Evolutionary conservation across 2,797 vertebrate genomes (phyloP).

Genomic region (Myotis vivesi): DNA sequence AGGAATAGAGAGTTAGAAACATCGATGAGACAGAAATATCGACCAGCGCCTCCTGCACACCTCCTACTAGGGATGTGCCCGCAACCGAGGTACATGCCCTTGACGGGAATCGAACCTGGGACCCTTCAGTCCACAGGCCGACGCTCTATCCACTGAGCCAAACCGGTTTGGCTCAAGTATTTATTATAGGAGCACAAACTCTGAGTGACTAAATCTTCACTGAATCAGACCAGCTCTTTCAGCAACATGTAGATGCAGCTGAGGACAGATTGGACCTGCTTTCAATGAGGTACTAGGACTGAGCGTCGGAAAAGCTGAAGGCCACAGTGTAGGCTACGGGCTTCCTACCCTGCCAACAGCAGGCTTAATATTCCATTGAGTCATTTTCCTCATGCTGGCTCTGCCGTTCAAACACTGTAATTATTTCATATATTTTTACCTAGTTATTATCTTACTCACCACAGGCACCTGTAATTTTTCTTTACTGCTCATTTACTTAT

Average conservation of each 20-base stretch:
- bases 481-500: slow-evolving; percentile 84
- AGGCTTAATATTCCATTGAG: slow-evolving; percentile 81
- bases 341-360: slow-evolving; percentile 67
- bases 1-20: no score
- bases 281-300: neutral
- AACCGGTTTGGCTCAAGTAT: no score
- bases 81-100: no score
- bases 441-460: slow-evolving; percentile 86
- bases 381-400: slow-evolving; percentile 82
- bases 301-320: slow-evolving; percentile 61
- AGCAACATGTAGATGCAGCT: neutral
- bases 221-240: neutral
- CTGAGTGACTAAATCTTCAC: neutral
- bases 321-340: slow-evolving; percentile 51
- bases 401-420: slow-evolving; percentile 84
- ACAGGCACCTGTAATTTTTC: slow-evolving; percentile 83
- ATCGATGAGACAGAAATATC: no score
- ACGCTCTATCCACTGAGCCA: no score
- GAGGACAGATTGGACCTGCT: neutral
- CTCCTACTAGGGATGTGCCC: no score
- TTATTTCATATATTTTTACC: slow-evolving; percentile 87
- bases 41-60: no score
- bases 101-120: no score
- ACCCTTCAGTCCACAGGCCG: no score
- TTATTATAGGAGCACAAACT: neutral